A percentile compares a stretch with the other conserved stretches of the same genome.
Evolutionary conservation across 2,113 vertebrate species (phyloP).

Genomic region (Pseudopodoces humilis): DNA sequence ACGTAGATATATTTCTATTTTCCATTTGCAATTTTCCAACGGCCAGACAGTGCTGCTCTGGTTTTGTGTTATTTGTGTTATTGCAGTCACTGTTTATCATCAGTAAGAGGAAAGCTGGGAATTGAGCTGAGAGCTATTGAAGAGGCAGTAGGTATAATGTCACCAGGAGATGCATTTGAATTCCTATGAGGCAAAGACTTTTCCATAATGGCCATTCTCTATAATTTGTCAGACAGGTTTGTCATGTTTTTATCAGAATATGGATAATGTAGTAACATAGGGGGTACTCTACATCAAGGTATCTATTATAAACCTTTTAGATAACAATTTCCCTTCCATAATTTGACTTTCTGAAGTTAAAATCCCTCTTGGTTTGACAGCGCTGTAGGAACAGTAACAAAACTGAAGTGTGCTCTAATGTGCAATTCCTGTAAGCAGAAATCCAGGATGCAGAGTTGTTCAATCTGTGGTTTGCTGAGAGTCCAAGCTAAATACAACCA

Average conservation of each 20-base stretch:
- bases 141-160: background rate
- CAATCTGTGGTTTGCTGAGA: background rate
- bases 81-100: background rate
- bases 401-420: background rate
- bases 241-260: background rate
- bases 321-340: background rate
- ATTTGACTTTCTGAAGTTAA: background rate
- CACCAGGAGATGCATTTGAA: background rate
- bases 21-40: background rate
- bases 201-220: background rate
- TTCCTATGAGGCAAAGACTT: background rate
- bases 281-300: background rate
- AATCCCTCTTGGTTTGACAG: background rate
- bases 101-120: background rate
- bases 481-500: background rate
- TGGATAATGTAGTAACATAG: background rate
- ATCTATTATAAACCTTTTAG: background rate
- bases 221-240: background rate
- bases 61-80: background rate
- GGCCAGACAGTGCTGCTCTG: background rate
- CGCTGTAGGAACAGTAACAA: background rate
- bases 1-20: background rate
- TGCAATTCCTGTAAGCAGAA: background rate
- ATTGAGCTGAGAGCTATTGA: background rate
- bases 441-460: background rate